Conservation (phyloP, 2,113 vertebrate genomes). For the Cyphomyrus discorhynchus region DNA sequence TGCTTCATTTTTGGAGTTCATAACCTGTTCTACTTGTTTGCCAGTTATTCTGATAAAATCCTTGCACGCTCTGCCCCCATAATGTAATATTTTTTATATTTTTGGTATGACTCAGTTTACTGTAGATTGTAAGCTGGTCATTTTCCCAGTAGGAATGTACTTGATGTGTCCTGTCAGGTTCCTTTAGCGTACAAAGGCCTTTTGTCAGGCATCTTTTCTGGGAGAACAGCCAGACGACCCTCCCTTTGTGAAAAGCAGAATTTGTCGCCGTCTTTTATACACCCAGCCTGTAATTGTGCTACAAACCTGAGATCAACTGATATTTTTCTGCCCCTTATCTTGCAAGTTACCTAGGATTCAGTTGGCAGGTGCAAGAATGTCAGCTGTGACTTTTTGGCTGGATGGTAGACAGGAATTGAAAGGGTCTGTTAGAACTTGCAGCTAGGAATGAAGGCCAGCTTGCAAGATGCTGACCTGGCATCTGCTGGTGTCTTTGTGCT, state of each 20-base stretch:
- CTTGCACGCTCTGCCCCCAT: neutral
- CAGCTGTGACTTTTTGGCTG: neutral
- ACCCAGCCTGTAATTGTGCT: neutral
- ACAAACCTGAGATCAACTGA: neutral
- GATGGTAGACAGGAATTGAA: neutral
- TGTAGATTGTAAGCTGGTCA: neutral
- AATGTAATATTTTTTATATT: neutral
- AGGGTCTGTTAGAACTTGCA: neutral
- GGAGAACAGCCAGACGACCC: neutral
- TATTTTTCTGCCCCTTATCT: neutral
- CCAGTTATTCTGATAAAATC: neutral
- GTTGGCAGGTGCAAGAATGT: neutral
- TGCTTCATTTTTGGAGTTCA: neutral
- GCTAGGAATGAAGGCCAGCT: neutral
- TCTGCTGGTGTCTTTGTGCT: neutral
- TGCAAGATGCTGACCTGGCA: neutral
- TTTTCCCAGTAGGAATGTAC: neutral
- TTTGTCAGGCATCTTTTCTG: neutral
- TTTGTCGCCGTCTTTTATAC: neutral
- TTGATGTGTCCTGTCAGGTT: neutral
- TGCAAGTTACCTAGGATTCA: neutral
- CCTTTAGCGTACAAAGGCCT: neutral
- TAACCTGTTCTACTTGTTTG: neutral
- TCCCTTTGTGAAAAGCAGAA: neutral
- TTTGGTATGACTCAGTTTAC: neutral